Base-by-base conservation (phyloP, 1,140 invertebrate species). In the Platyura marginata region DNA sequence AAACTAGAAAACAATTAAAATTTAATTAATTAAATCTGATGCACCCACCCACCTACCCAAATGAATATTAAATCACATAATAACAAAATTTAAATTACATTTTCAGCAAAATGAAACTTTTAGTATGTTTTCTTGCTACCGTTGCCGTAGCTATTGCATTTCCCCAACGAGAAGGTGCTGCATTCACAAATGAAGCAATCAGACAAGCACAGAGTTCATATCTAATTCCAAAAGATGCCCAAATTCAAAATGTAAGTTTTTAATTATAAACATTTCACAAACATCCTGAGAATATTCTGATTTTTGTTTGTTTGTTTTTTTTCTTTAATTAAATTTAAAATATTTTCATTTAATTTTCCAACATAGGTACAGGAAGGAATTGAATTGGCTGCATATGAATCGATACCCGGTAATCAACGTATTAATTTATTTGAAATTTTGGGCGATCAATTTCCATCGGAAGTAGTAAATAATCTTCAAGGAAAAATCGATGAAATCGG, bases 391-490 rank as follows among this genome's bases (percentile, higher is more conserved):
- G 81, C 81, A 1, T 84, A 81, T 53, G 81, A 86, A 57, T 78
- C 77, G 23, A 86, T 86, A 45, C 81, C 81, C 46, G 81, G 78
- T 18, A 75, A 82, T 59, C 81, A 86, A 58, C 73, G 73, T 50
- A 81, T 86, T 57, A 81, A 85, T 59, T 67, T 86, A 0, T 79
- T 77, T 55, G 75, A 81, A 53, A 83, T 86, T 47, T 65, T 87
- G 16, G 81, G 81, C 5, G 80, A 81, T 47, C 79, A 84, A 55
- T 75, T 87, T 19, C 83, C 83, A 18, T 71, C 76, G 15, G 83
- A 87, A 62, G 83, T 87, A n/a, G 81, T 86, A 52, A 81, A 78
- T 65, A 86, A 87, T 61, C 69, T 87, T 11, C 81, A 87, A 52
- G 59, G 70, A 22, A 81, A 85, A 62, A 78, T 87, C 44, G 81